Evolutionary conservation across 2,797 vertebrate genomes (phyloP).

Genomic region (Sphenopsis melanotis): DNA sequence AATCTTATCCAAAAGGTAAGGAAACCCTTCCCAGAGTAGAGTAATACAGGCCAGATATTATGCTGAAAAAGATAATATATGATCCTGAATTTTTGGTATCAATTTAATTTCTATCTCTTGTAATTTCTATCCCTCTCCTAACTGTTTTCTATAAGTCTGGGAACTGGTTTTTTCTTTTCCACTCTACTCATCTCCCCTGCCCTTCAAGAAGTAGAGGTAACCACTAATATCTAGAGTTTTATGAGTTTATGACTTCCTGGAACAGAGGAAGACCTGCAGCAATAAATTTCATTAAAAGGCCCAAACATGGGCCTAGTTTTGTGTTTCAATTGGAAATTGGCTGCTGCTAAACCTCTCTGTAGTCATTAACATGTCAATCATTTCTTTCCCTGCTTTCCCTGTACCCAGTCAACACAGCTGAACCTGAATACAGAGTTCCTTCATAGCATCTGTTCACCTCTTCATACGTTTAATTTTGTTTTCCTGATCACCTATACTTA

Average conservation of each 20-base stretch:
- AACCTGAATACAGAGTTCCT: neutral
- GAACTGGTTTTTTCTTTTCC: neutral
- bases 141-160: neutral
- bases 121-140: neutral
- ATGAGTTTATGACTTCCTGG: neutral
- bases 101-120: neutral
- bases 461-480: neutral
- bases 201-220: neutral
- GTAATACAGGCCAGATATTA: neutral
- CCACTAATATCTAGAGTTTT: neutral
- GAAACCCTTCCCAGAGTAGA: neutral
- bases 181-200: neutral
- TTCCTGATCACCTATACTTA: neutral
- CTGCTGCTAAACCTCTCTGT: neutral
- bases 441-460: neutral
- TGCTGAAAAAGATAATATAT: neutral
- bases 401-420: fast-evolving
- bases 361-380: neutral
- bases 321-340: neutral
- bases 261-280: neutral
- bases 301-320: neutral
- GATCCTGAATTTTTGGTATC: neutral
- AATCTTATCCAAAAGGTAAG: neutral
- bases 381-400: neutral
- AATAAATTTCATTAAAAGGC: neutral